phyloP scores from a whole-genome alignment of 2,797 vertebrate species.

The Macrochelys suwanniensis region DNA sequence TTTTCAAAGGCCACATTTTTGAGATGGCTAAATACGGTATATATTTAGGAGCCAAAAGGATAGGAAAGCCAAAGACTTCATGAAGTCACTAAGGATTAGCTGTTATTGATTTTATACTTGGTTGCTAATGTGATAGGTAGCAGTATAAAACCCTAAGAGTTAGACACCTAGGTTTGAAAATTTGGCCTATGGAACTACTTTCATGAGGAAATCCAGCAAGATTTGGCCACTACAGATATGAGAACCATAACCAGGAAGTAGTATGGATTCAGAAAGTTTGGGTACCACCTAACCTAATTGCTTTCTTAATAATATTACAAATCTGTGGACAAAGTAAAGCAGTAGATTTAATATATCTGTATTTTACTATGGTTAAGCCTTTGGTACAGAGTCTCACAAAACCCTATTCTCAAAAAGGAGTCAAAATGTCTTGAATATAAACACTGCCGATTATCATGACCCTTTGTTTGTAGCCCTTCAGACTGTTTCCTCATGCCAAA shows the following conservation, averaged over 20 bases:
- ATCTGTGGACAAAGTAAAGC: not conserved
- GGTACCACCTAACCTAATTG: too few relatives aligned
- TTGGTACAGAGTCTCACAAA: not conserved
- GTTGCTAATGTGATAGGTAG: not conserved
- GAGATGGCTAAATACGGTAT: not conserved
- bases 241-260: conserved; percentile 27
- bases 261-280: not conserved
- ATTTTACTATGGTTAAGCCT: not conserved
- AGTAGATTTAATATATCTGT: not conserved
- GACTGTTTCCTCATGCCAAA: not conserved
- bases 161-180: not conserved
- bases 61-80: not conserved
- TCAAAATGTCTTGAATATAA: not conserved
- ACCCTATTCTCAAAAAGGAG: not conserved
- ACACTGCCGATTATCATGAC: not conserved
- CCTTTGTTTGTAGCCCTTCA: not conserved
- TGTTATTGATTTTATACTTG: not conserved
- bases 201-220: not conserved
- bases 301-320: not conserved
- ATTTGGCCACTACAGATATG: not conserved
- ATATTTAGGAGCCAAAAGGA: not conserved
- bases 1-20: not conserved
- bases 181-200: not conserved
- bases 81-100: not conserved
- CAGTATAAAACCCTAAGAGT: not conserved